Evolutionary conservation across 2,797 vertebrate genomes (phyloP).

Genomic region (Dicrostonyx torquatus): DNA sequence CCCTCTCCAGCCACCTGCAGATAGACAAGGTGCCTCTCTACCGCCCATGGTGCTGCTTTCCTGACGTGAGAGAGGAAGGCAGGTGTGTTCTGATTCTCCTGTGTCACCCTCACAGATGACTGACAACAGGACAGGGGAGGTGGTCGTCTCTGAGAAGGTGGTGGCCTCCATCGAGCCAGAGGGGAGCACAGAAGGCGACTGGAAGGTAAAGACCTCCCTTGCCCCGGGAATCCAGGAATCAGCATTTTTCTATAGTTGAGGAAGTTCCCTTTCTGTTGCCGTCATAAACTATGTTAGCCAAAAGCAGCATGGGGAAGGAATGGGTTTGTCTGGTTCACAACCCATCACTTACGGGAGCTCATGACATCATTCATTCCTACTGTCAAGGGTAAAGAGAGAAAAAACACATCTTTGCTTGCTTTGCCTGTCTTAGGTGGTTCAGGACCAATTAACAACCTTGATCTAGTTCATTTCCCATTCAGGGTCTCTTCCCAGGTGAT

Average conservation of each 20-base stretch:
- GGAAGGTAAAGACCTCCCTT: slow-evolving; percentile 70
- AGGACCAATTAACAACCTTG: not conserved
- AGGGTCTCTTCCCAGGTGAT: not conserved
- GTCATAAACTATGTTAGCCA: not conserved
- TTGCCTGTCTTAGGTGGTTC: not conserved
- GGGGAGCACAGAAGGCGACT: not conserved
- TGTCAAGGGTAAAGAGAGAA: not conserved
- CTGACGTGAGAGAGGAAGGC: not conserved
- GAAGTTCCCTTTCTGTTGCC: not conserved
- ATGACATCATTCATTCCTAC: not conserved
- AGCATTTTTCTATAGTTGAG: not conserved
- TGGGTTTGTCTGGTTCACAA: not conserved
- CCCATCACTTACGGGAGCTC: not conserved
- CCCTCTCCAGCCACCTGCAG: slow-evolving; percentile 77
- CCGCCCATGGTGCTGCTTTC: not conserved
- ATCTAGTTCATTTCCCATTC: not conserved
- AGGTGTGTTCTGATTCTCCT: not conserved
- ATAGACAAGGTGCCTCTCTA: slow-evolving; percentile 78
- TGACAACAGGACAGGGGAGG: slow-evolving; percentile 81
- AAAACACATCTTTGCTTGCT: not conserved
- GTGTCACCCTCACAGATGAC: slow-evolving; percentile 73
- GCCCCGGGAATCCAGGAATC: not conserved
- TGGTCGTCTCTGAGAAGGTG: slow-evolving; percentile 79
- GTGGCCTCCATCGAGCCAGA: slow-evolving; percentile 77
- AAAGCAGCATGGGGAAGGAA: not conserved